These are phyloP conservation scores for Hypanus sabinus DNA, from an alignment of 2,113 vertebrate species.

Conservation along the genomic window DNA sequence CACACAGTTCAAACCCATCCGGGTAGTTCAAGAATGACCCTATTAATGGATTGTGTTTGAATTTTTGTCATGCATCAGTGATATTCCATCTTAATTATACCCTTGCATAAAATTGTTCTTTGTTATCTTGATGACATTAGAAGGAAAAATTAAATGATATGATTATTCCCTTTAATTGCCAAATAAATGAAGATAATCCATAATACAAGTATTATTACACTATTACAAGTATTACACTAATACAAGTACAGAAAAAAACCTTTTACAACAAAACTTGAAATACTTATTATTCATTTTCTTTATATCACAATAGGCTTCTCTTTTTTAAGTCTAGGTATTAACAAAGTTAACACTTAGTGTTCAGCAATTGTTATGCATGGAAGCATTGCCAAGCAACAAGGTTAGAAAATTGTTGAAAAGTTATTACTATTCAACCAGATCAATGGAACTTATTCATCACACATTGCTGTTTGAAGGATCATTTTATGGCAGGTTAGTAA, in stretches of 20 bases:
- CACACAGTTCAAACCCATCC: background rate
- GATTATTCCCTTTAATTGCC: background rate
- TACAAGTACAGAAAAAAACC: background rate
- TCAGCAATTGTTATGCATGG: background rate
- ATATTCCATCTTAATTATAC: conserved; percentile 7
- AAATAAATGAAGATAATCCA: background rate
- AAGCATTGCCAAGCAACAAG: background rate
- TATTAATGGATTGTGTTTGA: background rate
- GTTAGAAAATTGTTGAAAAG: background rate
- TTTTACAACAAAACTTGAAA: background rate
- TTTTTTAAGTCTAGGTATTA: background rate
- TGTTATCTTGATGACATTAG: background rate
- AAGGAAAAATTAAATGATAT: background rate
- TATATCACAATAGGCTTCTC: background rate
- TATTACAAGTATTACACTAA: too few relatives aligned
- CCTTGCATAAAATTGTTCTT: background rate
- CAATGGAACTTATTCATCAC: background rate
- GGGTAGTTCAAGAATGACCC: background rate
- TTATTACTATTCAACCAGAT: background rate
- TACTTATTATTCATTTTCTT: background rate
- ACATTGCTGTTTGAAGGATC: background rate
- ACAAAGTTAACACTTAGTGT: background rate
- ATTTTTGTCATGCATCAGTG: conserved; percentile 8
- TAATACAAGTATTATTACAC: too few relatives aligned
- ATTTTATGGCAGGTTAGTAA: background rate